Evolutionary conservation across 2,888 invertebrate species (phyloP), one percentile per base, ranked within the genome.

Genomic region (Lithophane socia): DNA sequence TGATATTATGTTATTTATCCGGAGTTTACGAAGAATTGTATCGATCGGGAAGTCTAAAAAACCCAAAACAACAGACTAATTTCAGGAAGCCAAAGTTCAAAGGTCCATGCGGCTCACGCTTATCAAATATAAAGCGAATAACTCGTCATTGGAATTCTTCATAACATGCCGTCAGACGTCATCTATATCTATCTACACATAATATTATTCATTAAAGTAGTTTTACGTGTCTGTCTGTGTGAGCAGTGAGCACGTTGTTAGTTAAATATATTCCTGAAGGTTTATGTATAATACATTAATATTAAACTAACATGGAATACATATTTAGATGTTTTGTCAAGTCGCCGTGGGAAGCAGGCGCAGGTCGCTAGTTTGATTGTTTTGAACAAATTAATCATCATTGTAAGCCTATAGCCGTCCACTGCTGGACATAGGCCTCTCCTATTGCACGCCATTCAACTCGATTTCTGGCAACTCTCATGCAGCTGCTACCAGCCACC

Each of bases 151-250:
- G 71, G 68, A 77, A 83, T 86, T 89, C 85, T 77, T 82, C 79
- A 83, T 67, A 78, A 82, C 80, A 73, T 75, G 80, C 87, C 88
- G 86, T 37, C 18, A 85, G 84, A 87, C 79, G 86, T 89, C 89
- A 89, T 58, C n/a, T 10, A 7, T 56, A 56, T 3, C 10, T 54
- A 56, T 16, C 2, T 37, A 67, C 1, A 21, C 13, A 21, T n/a
- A 52, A 2, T 47, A 21, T 52, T 21, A 52, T 29, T 13, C 29
- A 52, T 37, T 54, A 56, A n/a, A 37, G 1, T n/a, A 3, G n/a
- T 10, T 12, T 68, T 68, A 3, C 1, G 37, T 56, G n/a, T 42
- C 16, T n/a, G n/a, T n/a, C 5, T 56, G 21, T 67, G 21, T 49
- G 16, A 37, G 3, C 3, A 10, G 21, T 49, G 16, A 37, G 3